phyloP scores from a whole-genome alignment of 1,140 invertebrate genomes.

The Tetramorium simillimum region DNA sequence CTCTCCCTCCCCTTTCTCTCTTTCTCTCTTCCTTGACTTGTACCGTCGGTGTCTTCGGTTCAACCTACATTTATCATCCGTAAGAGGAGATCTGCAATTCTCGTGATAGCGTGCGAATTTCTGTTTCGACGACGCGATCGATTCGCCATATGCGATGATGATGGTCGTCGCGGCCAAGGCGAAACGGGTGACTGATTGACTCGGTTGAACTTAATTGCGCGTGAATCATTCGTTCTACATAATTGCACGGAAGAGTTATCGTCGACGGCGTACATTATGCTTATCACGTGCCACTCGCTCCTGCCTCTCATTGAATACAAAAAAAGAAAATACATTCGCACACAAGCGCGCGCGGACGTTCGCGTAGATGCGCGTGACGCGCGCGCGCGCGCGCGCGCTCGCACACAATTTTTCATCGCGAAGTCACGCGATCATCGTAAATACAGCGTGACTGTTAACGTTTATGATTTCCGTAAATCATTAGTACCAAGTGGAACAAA shows the following conservation, averaged over 20 bases:
- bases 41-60: conserved; percentile 12
- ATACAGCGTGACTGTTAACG: background rate
- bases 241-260: conserved; percentile 59
- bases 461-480: conserved; percentile 42
- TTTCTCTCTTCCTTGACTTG: background rate
- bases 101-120: conserved; percentile 35
- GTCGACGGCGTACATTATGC: conserved; percentile 30
- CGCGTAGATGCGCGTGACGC: background rate
- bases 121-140: conserved; percentile 20
- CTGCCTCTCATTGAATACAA: conserved; percentile 20
- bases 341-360: background rate
- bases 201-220: conserved; percentile 54
- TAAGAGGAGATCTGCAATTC: background rate
- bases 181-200: conserved; percentile 56
- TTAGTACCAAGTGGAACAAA: conserved; percentile 3
- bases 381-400: background rate
- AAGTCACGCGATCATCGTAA: conserved; percentile 34
- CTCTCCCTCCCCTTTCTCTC: background rate
- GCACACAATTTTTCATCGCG: background rate
- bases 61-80: conserved; percentile 5
- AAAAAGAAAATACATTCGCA: background rate
- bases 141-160: conserved; percentile 22
- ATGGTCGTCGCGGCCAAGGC: background rate
- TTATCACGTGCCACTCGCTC: conserved; percentile 46
- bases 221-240: conserved; percentile 60